Base-by-base conservation (phyloP, 2,113 vertebrate species). In the Gyps fulvus region DNA sequence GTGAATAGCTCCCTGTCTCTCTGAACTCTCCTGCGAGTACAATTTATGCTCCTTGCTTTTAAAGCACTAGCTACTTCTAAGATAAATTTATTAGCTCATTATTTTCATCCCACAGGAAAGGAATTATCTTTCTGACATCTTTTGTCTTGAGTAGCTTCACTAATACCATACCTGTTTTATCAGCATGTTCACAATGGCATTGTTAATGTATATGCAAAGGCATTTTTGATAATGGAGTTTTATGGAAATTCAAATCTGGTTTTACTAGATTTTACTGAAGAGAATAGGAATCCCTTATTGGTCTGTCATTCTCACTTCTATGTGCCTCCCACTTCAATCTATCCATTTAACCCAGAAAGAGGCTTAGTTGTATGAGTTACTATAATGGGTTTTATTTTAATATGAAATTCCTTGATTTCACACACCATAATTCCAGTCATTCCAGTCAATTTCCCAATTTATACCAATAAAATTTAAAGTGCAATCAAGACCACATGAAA, bases 1-100 rank as follows among this genome's bases (percentile, higher is more conserved):
- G 50, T 90, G 80, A 87, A 87, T 83, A 89, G 83, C 85, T 95
- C 52, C 63, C 69, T 76, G 47, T 96, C 62, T 89, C 72, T 89
- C 77, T 54, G 50, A 87, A 80, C 47, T 87, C 90, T 91, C 40
- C 11, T 55, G 94, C 50, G 81, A 96, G 80, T 91, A 93, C 76
- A 81, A 91, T 96, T 96, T 93, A 95, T 91, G 61, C 22, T 87
- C 19, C 59, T 81, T 42, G 36, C 69, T 95, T 95, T 95, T 92
- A 95, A 94, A 97, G 78, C 63, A 43, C 85, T 97, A 61, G 82
- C 93, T 94, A 88, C 66, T 49, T 93, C 96, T 72, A 74, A 95
- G 71, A 69, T 86, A 10, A 93, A 95, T 98, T 98, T 98, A 97
- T 95, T 96, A 96, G 69, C 82, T 94, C 31, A 18, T 93, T 97